Conservation (phyloP, 2,888 invertebrate species). For the Melieria omissa region DNA sequence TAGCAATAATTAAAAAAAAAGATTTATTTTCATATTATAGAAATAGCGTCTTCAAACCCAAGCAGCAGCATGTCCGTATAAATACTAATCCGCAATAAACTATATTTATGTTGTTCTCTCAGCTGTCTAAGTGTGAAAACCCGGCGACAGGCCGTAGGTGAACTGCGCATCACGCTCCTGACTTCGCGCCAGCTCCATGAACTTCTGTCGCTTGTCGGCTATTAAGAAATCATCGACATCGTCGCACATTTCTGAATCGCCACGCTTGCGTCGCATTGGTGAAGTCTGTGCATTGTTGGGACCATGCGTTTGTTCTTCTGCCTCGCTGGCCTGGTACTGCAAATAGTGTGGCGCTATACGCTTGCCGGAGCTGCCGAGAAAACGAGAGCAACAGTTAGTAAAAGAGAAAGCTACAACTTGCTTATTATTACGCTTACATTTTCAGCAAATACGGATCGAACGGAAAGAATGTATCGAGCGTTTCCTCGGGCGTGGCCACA, state of each 20-base stretch:
- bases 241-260: constrained; percentile 64
- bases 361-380: constrained; percentile 61
- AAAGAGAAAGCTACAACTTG: constrained; percentile 21
- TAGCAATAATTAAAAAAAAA: too few species aligned
- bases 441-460: constrained; percentile 88
- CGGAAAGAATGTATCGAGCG: constrained; percentile 82
- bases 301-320: constrained; percentile 49
- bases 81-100: too few species aligned
- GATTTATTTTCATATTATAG: too few species aligned
- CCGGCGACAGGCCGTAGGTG: constrained; percentile 61
- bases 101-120: neutral
- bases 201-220: constrained; percentile 60
- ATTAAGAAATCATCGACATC: constrained; percentile 63
- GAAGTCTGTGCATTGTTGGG: neutral
- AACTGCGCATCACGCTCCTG: constrained; percentile 61
- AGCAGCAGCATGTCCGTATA: too few species aligned
- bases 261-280: constrained; percentile 52
- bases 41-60: too few species aligned
- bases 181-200: constrained; percentile 53
- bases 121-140: constrained; percentile 54
- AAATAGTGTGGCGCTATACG: constrained; percentile 68
- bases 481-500: constrained; percentile 67
- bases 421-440: constrained; percentile 67
- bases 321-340: constrained; percentile 67
- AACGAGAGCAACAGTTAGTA: constrained; percentile 9